Percentiles rank a stretch among this genome's conserved stretches.
These are phyloP conservation scores for Callionymus lyra DNA, from an alignment of 2,113 vertebrate species.

Conservation along the genomic window DNA sequence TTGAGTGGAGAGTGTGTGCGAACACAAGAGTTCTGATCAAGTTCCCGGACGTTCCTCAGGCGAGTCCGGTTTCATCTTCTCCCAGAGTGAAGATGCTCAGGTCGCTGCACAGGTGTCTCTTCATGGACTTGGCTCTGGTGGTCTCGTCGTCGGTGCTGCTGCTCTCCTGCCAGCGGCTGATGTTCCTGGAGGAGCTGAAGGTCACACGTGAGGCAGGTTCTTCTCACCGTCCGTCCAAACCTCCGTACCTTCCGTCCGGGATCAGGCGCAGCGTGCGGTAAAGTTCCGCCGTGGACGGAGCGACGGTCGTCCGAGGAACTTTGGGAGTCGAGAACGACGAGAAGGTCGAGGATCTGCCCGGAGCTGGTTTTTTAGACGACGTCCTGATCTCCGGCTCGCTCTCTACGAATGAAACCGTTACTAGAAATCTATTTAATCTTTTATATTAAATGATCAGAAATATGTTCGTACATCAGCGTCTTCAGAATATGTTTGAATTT, in stretches of 20 bases:
- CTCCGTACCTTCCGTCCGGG: constrained; percentile 71
- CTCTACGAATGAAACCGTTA: constrained; percentile 33
- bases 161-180: constrained; percentile 46
- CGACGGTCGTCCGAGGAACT: constrained; percentile 35
- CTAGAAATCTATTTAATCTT: background rate
- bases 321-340: constrained; percentile 57
- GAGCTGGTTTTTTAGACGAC: constrained; percentile 35
- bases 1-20: constrained; percentile 4
- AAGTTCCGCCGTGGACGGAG: constrained; percentile 68
- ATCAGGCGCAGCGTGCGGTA: constrained; percentile 62
- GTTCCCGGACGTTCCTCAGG: constrained; percentile 18
- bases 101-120: constrained; percentile 27
- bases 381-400: constrained; percentile 58
- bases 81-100: constrained; percentile 51
- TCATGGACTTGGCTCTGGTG: constrained; percentile 28
- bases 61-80: constrained; percentile 51
- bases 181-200: constrained; percentile 41
- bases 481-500: too few species aligned
- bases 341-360: constrained; percentile 33
- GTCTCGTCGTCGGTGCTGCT: constrained; percentile 30
- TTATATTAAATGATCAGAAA: too few species aligned
- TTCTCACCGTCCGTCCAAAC: too few species aligned
- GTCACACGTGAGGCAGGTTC: too few species aligned
- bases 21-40: constrained; percentile 1
- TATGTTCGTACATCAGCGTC: too few species aligned